Conservation (phyloP, 2,113 vertebrate species). For the Kryptolebias marmoratus region DNA sequence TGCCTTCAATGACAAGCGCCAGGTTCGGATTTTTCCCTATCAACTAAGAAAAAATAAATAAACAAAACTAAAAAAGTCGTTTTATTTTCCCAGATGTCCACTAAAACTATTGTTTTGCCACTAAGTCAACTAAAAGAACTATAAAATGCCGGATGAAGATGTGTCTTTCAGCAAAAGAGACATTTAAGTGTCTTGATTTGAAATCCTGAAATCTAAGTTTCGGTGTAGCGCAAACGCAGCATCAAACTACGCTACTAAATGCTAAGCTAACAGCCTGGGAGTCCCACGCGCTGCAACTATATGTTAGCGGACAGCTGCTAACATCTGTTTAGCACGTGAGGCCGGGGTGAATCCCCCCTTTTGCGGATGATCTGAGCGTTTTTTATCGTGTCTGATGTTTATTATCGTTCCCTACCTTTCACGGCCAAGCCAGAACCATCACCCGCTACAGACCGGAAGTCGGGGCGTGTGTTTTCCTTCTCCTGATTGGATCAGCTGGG, state of each 20-base stretch:
- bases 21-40: not conserved
- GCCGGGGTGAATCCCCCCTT: not conserved
- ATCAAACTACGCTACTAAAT: not conserved
- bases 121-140: not conserved
- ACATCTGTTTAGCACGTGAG: not conserved
- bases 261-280: conserved; percentile 26
- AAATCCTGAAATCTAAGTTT: not conserved
- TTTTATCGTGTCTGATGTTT: not conserved
- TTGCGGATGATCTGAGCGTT: not conserved
- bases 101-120: not conserved
- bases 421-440: not conserved
- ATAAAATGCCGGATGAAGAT: not conserved
- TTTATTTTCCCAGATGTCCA: not conserved
- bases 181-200: no score
- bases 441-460: conserved; percentile 25
- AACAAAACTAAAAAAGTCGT: no score
- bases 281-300: not conserved
- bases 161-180: not conserved
- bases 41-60: no score
- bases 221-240: not conserved
- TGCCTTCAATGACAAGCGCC: not conserved
- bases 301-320: not conserved
- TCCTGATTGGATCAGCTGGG: not conserved
- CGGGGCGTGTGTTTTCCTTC: not conserved
- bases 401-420: conserved; percentile 22